A percentile compares a stretch with the other conserved stretches of the same genome.
These are phyloP conservation scores for Picus viridis DNA, from an alignment of 2,797 vertebrate genomes.

Conservation along the genomic window DNA sequence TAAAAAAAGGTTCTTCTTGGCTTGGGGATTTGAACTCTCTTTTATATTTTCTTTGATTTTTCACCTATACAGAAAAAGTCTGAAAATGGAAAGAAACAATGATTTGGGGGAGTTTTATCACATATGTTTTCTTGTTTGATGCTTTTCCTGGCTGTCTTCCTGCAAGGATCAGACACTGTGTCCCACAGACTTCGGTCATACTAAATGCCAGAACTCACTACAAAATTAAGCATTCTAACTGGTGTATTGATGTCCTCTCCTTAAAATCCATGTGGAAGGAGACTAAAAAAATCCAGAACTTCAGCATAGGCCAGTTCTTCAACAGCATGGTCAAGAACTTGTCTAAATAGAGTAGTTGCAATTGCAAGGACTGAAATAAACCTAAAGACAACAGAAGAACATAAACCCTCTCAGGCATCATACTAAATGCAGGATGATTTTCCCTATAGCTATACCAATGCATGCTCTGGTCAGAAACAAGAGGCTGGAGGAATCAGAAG, in stretches of 20 bases:
- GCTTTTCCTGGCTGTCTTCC: background rate
- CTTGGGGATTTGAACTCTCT: background rate
- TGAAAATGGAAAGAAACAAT: background rate
- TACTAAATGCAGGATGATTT: background rate
- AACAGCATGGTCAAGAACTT: background rate
- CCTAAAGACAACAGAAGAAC: background rate
- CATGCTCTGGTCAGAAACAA: background rate
- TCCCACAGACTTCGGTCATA: background rate
- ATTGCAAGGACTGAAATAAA: background rate
- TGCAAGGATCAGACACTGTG: background rate
- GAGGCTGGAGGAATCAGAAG: background rate
- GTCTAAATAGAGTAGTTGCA: background rate
- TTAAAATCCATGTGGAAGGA: background rate
- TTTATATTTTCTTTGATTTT: background rate
- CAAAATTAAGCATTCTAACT: background rate
- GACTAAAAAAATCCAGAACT: background rate
- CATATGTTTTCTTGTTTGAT: background rate
- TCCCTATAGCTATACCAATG: background rate
- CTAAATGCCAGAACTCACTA: background rate
- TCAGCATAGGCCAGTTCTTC: background rate
- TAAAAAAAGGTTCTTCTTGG: background rate
- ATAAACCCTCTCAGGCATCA: background rate
- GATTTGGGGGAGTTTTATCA: background rate
- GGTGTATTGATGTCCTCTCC: background rate
- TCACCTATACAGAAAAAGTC: background rate